These are phyloP conservation scores for Passer domesticus DNA, from an alignment of 2,113 vertebrate species.

Conservation along the genomic window DNA sequence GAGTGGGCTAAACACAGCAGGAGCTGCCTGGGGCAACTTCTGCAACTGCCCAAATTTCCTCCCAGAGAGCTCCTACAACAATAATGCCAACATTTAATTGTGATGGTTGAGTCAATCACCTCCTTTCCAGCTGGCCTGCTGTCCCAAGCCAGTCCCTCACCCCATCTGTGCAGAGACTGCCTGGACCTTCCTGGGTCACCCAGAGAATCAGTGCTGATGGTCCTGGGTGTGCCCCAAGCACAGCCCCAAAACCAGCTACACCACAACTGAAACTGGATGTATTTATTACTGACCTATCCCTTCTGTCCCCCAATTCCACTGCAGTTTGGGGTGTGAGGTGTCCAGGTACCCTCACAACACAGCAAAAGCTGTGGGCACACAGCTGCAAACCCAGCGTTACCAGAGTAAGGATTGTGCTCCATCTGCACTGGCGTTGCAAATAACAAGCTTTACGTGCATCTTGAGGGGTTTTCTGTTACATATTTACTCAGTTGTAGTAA, in stretches of 20 bases:
- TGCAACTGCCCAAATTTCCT: background rate
- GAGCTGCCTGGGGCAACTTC: background rate
- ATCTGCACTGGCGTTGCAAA: background rate
- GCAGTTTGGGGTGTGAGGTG: fast-evolving
- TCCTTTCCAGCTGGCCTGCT: background rate
- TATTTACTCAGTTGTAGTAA: background rate
- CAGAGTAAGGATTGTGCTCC: background rate
- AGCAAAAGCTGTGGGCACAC: background rate
- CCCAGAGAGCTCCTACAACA: background rate
- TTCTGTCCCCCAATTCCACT: background rate
- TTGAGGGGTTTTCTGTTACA: background rate
- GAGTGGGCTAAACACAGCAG: background rate
- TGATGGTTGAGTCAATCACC: background rate
- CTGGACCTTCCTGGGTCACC: background rate
- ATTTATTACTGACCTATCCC: background rate
- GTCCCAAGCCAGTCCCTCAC: background rate
- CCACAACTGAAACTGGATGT: background rate
- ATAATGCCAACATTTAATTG: background rate
- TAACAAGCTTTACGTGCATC: background rate
- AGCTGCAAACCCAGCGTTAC: background rate
- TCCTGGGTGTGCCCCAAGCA: background rate
- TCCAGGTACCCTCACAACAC: background rate
- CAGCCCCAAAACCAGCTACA: background rate
- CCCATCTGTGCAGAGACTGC: background rate
- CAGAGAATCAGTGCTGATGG: background rate